A percentile compares a stretch with the other conserved stretches of the same genome.
These are phyloP conservation scores for Brachypteracias leptosomus DNA, from an alignment of 2,113 vertebrate genomes.

Conservation along the genomic window DNA sequence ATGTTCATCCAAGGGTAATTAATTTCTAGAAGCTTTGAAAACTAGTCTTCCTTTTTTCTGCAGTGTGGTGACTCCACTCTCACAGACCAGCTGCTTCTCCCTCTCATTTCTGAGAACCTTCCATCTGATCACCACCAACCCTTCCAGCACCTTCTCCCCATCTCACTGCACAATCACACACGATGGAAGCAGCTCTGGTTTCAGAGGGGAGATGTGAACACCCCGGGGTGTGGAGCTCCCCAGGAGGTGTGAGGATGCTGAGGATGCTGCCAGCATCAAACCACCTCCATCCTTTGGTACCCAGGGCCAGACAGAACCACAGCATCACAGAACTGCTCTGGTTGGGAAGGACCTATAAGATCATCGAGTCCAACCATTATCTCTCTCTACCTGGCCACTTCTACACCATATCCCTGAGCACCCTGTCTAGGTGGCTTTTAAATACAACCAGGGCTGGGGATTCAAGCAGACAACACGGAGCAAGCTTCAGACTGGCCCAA, in stretches of 20 bases:
- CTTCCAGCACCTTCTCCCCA: neutral
- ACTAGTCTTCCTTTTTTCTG: neutral
- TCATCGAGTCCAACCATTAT: too few relatives aligned
- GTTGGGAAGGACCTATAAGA: too few relatives aligned
- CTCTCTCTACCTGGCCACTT: too few relatives aligned
- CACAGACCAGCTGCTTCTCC: neutral
- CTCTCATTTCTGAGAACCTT: neutral
- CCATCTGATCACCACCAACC: accelerated
- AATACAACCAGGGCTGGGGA: too few relatives aligned
- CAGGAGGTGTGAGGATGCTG: neutral
- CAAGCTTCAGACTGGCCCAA: too few relatives aligned
- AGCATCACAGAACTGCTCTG: too few relatives aligned
- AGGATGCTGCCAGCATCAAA: neutral
- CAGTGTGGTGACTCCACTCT: neutral
- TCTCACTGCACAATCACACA: neutral
- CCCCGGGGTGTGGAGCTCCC: neutral
- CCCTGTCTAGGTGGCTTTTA: too few relatives aligned
- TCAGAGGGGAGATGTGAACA: neutral
- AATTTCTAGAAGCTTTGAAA: constrained; percentile 31
- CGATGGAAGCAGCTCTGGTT: too few relatives aligned
- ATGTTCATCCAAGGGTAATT: constrained; percentile 30
- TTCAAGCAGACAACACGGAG: neutral
- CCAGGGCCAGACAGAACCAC: neutral
- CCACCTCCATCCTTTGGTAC: neutral
- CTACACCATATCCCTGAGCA: too few relatives aligned